A percentile compares a stretch with the other conserved stretches of the same genome.
phyloP scores from a whole-genome alignment of 1,140 invertebrate genomes.

The Sarcophaga bullata region DNA sequence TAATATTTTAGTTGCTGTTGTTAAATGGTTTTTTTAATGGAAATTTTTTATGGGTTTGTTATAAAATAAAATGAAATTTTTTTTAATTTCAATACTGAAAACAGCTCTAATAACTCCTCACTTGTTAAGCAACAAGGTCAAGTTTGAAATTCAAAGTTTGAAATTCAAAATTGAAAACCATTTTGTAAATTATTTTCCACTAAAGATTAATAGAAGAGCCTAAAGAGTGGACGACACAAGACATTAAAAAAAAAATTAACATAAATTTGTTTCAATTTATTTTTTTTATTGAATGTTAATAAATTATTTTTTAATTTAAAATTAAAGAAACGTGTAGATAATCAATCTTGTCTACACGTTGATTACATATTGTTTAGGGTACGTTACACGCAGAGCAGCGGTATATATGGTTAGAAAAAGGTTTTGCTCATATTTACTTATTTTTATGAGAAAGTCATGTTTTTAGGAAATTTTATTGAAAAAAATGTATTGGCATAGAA shows the following conservation, averaged over 20 bases:
- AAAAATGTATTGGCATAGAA: no score
- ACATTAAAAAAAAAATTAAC: background rate
- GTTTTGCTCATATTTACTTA: no score
- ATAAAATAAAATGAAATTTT: background rate
- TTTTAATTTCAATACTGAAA: background rate
- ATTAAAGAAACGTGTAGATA: background rate
- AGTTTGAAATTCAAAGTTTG: constrained; percentile 3
- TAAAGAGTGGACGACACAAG: no score
- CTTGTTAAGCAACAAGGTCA: background rate
- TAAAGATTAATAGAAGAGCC: no score
- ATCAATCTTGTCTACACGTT: background rate
- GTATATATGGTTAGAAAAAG: no score
- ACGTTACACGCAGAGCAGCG: background rate
- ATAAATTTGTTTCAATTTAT: background rate
- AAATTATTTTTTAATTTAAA: constrained; percentile 3
- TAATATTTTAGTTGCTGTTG: background rate
- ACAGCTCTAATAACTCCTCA: background rate
- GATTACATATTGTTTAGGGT: background rate
- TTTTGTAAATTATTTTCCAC: no score
- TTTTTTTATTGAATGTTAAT: background rate
- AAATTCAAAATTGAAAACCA: background rate
- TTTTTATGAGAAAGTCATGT: no score
- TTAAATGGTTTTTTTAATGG: background rate
- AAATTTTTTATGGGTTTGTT: background rate
- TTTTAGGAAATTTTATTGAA: no score